Conservation (phyloP, 2,888 invertebrate genomes). For the Meteorus cinctellus region DNA sequence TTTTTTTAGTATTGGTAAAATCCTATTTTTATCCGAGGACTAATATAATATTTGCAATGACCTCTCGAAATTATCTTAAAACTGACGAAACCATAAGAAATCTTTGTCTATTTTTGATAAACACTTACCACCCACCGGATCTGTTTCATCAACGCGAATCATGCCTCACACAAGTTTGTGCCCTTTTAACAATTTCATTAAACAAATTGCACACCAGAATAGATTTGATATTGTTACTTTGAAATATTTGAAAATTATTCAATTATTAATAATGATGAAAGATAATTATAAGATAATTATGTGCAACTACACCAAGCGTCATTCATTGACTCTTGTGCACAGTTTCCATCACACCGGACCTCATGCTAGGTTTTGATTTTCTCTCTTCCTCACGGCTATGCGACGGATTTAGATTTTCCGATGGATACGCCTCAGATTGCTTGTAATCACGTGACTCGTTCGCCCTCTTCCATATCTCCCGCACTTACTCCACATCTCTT, state of each 20-base stretch:
- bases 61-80: background rate
- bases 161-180: conserved; percentile 73
- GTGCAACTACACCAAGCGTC: conserved; percentile 52
- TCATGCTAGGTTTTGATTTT: conserved; percentile 53
- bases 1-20: background rate
- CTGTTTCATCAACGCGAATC: conserved; percentile 93
- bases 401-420: conserved; percentile 72
- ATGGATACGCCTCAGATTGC: conserved; percentile 66
- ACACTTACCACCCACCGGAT: conserved; percentile 91
- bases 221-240: background rate
- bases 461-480: background rate
- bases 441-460: conserved; percentile 60
- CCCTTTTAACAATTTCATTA: conserved; percentile 31
- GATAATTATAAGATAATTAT: conserved; percentile 26
- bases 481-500: background rate
- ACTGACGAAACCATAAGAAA: conserved; percentile 27
- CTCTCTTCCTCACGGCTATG: conserved; percentile 60
- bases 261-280: background rate
- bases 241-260: background rate
- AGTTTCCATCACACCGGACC: conserved; percentile 51
- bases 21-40: no score
- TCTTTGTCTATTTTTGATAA: background rate
- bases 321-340: conserved; percentile 68
- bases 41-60: no score
- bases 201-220: background rate